Evolutionary conservation across 2,888 invertebrate species (phyloP).

Genomic region (Drosophila fungiperda): DNA sequence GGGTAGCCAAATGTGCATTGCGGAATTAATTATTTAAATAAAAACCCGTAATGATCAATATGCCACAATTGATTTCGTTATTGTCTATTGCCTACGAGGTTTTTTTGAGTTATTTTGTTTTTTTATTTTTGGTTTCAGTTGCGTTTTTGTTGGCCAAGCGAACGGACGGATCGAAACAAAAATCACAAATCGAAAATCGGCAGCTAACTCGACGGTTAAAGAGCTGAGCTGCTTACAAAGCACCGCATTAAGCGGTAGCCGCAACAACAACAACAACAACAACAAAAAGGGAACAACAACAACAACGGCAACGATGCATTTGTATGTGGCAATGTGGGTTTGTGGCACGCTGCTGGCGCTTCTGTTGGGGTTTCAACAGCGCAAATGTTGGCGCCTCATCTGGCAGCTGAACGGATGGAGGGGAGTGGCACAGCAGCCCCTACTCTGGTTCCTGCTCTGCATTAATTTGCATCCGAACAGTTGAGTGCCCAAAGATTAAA

Average conservation of each 20-base stretch:
- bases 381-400: constrained; percentile 81
- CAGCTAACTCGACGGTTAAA: not conserved
- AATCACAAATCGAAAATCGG: constrained; percentile 10
- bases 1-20: constrained; percentile 18
- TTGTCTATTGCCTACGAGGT: constrained; percentile 9
- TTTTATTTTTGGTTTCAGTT: constrained; percentile 33
- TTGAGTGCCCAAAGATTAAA: constrained; percentile 55
- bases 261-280: constrained; percentile 6
- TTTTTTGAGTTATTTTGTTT: not conserved
- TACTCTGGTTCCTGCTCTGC: constrained; percentile 79
- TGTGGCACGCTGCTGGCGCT: constrained; percentile 63
- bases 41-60: constrained; percentile 3
- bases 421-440: constrained; percentile 81
- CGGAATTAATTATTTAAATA: constrained; percentile 16
- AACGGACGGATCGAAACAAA: constrained; percentile 46
- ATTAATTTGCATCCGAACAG: constrained; percentile 82
- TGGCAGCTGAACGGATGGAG: constrained; percentile 83
- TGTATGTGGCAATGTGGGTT: constrained; percentile 64
- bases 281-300: not conserved
- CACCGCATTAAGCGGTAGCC: constrained; percentile 53
- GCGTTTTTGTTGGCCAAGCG: constrained; percentile 50
- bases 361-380: constrained; percentile 72
- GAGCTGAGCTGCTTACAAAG: constrained; percentile 65
- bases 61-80: constrained; percentile 6
- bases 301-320: constrained; percentile 50